Percentiles rank a stretch among this genome's conserved stretches.
These are phyloP conservation scores for Auanema freiburgensis DNA, from an alignment of 2,888 invertebrate genomes.

Conservation along the genomic window DNA sequence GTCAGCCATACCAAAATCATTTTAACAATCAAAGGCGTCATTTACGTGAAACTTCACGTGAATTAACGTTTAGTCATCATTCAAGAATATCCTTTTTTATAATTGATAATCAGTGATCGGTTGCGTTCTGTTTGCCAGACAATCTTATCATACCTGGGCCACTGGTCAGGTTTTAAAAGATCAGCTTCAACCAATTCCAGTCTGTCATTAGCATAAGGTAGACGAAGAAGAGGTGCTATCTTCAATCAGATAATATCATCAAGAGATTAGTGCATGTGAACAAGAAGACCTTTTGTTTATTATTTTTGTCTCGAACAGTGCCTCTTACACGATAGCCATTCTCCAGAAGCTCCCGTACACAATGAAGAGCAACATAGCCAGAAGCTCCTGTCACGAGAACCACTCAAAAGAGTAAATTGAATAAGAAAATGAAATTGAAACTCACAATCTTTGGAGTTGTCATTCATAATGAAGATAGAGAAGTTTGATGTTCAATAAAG, in stretches of 20 bases:
- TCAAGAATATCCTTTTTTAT: no score
- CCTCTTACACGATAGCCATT: conserved; percentile 68
- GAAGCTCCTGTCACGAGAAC: conserved; percentile 69
- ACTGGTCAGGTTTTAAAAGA: conserved; percentile 65
- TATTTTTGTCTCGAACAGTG: conserved; percentile 64
- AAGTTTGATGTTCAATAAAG: no score
- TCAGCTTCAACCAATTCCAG: conserved; percentile 69
- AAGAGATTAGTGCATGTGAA: no score
- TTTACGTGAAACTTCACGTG: no score
- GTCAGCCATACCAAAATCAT: no score
- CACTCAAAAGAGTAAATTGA: conserved; percentile 23
- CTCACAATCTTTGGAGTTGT: no score
- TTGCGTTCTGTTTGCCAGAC: not conserved
- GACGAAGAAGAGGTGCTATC: conserved; percentile 28
- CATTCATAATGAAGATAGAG: no score
- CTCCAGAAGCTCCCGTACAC: conserved; percentile 67
- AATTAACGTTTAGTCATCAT: no score
- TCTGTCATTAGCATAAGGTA: conserved; percentile 65
- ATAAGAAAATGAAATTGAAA: conserved; percentile 31
- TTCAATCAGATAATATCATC: conserved; percentile 12
- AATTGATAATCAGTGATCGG: not conserved
- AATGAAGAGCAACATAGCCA: conserved; percentile 69
- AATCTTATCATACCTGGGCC: conserved; percentile 54
- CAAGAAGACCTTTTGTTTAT: conserved; percentile 47
- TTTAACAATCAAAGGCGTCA: no score